Evolutionary conservation across 2,888 invertebrate genomes (phyloP), one percentile per base, ranked within the genome.

Genomic region (Amphipyra berbera): DNA sequence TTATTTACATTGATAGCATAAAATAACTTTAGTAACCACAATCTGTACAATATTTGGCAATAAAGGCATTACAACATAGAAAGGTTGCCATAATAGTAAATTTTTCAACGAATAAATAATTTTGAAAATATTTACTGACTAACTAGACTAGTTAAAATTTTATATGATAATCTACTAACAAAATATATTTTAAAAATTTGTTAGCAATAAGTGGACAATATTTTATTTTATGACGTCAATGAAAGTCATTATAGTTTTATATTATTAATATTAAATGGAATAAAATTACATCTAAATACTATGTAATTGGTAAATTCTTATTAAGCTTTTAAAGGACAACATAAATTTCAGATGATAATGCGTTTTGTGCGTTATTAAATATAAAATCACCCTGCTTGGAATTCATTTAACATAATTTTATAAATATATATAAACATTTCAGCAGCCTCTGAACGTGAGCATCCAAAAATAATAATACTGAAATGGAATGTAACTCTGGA

Each of bases 291-390:
- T 64, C 76, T 86, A 85, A 68, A 64, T 59, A 72, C 67, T 80
- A 84, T 59, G 63, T 75, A 81, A 72, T 74, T 75, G 71, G 72
- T 82, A 81, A 83, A 83, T 82, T 82, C 73, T 76, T 64, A 75
- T 73, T 63, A 73, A 84, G 82, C 81, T 44, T 80, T 73, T 71
- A 60, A 70, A 72, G 71, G 69, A 49, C 42, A 80, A 78, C 40
- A 48, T 59, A 72, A 21, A 21, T 21, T 21, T 73, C 61, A 71
- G 64, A 77, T 75, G 56, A 38, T 61, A 53, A 82, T 84, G 82
- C 79, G 69, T 82, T 81, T 91, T 92, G 92, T 92, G 92, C 92
- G 92, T 89, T 86, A 83, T 82, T 68, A 80, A 78, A 78, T 66
- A 84, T 83, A 81, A 67, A 81, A 76, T 84, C 88, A 90, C 91